Conservation (phyloP, 2,888 invertebrate species). For the Pandemis cinnamomeana region DNA sequence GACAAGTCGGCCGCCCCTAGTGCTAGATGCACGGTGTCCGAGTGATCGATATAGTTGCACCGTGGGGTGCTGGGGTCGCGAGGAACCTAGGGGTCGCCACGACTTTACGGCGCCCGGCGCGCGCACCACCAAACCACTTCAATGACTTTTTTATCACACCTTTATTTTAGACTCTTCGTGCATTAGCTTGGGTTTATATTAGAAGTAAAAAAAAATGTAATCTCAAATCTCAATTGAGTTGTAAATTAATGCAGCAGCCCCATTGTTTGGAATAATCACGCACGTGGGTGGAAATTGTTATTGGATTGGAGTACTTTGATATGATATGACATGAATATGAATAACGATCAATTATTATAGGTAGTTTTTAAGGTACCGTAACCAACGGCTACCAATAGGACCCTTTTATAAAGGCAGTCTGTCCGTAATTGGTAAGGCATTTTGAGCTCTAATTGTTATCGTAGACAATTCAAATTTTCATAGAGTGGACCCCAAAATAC, state of each 20-base stretch:
- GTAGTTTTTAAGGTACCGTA: conserved; percentile 2
- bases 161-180: conserved; percentile 3
- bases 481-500: too few species aligned
- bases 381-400: too few species aligned
- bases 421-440: too few species aligned
- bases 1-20: neutral
- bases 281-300: conserved; percentile 44
- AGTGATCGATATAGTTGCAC: conserved; percentile 42
- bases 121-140: conserved; percentile 49
- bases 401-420: too few species aligned
- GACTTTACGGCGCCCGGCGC: conserved; percentile 64
- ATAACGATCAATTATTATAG: conserved; percentile 31
- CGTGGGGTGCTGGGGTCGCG: conserved; percentile 15
- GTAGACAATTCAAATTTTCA: too few species aligned
- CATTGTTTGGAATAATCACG: conserved; percentile 50
- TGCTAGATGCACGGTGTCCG: conserved; percentile 29
- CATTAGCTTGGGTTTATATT: neutral
- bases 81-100: conserved; percentile 41
- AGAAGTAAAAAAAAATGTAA: neutral
- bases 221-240: conserved; percentile 47
- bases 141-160: neutral
- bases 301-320: conserved; percentile 29
- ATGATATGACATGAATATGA: conserved; percentile 34
- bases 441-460: too few species aligned
- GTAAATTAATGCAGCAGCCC: conserved; percentile 56